Evolutionary conservation across 2,113 vertebrate genomes (phyloP).

Genomic region (Bolborhynchus lineola): DNA sequence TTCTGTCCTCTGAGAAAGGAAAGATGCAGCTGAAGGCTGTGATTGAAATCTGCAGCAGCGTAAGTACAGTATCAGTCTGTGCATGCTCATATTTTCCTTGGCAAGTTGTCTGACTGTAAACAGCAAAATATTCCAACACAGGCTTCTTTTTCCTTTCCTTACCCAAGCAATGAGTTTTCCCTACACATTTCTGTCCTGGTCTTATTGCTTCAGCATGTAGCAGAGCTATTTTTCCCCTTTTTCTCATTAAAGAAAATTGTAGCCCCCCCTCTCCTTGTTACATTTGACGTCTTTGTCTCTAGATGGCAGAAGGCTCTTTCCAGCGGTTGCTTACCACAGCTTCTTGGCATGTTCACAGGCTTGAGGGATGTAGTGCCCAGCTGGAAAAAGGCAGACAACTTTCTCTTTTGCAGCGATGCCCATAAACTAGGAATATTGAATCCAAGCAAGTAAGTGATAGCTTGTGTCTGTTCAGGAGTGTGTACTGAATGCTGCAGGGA

Average conservation of each 20-base stretch:
- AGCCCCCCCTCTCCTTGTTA: background rate
- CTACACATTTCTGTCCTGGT: background rate
- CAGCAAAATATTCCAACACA: conserved; percentile 26
- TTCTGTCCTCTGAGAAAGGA: background rate
- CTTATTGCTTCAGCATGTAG: conserved; percentile 25
- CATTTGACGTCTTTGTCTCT: conserved; percentile 38
- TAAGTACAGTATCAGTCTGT: conserved; percentile 14
- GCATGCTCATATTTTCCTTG: conserved; percentile 36
- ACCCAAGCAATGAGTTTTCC: conserved; percentile 8
- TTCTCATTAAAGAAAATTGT: conserved; percentile 1
- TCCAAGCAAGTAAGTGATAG: background rate
- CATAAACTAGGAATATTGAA: background rate
- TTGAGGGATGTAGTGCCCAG: conserved; percentile 6
- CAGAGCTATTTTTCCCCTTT: background rate
- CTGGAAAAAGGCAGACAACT: background rate
- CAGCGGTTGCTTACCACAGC: conserved; percentile 1
- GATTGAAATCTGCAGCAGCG: background rate
- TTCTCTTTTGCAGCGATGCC: background rate
- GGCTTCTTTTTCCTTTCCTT: background rate
- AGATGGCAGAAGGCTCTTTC: conserved; percentile 45
- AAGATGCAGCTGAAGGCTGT: background rate
- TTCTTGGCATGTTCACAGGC: background rate
- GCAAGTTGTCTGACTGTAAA: conserved; percentile 26
- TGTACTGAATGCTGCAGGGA: background rate
- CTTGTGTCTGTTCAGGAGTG: accelerated